A percentile compares a stretch with the other conserved stretches of the same genome.
These are phyloP conservation scores for Coccyzus lansbergi DNA, from an alignment of 2,797 vertebrate genomes.

Conservation along the genomic window DNA sequence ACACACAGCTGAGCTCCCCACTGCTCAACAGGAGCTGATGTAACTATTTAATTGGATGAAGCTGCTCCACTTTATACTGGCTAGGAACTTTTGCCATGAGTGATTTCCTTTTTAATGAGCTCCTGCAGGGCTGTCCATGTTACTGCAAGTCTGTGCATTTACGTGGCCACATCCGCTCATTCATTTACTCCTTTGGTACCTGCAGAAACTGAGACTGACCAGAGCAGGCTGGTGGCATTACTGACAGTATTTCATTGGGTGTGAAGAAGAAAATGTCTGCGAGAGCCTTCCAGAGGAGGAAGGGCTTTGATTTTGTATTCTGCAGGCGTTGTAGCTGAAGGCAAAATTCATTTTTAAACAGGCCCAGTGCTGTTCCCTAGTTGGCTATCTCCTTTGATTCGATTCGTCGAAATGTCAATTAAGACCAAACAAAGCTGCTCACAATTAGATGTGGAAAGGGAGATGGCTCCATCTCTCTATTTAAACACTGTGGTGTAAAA, in stretches of 20 bases:
- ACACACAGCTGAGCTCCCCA: neutral
- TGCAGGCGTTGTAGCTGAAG: neutral
- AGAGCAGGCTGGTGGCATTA: neutral
- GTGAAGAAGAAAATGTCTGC: neutral
- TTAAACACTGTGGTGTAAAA: neutral
- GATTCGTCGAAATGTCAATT: neutral
- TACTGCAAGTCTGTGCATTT: neutral
- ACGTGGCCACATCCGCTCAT: neutral
- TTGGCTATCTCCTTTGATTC: neutral
- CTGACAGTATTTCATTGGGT: neutral
- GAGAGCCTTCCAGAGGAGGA: neutral
- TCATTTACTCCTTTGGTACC: neutral
- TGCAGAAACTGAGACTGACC: fast-evolving
- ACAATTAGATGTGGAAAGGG: neutral
- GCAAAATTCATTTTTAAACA: neutral
- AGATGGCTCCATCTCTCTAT: fast-evolving
- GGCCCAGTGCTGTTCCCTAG: neutral
- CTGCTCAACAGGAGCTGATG: neutral
- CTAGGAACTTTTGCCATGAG: neutral
- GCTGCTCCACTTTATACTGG: neutral
- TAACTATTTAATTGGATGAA: neutral
- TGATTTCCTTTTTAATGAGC: neutral
- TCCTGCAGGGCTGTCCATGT: neutral
- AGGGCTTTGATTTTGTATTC: neutral
- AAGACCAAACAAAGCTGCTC: neutral